Conservation (phyloP, 2,113 vertebrate species). For the Lophura nycthemera region DNA sequence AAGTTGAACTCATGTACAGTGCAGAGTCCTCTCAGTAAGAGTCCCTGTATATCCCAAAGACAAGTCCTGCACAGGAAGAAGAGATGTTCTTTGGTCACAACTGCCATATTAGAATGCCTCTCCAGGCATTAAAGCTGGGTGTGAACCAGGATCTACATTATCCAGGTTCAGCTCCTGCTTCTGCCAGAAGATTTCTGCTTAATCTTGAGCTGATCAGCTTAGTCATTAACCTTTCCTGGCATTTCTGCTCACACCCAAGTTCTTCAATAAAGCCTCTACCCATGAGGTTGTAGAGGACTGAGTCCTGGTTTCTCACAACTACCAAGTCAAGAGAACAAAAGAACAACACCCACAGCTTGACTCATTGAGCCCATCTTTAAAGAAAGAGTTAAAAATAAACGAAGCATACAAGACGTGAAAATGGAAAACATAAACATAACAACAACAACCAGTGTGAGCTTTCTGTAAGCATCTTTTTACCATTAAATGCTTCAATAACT, state of each 20-base stretch:
- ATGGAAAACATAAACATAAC: too few relatives aligned
- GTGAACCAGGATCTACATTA: not conserved
- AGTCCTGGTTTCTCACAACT: not conserved
- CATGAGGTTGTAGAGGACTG: not conserved
- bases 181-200: not conserved
- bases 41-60: not conserved
- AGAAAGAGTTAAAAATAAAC: not conserved
- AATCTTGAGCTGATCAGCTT: not conserved
- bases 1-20: not conserved
- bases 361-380: not conserved
- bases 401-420: too few relatives aligned
- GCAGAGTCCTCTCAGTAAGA: not conserved
- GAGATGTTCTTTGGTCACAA: not conserved
- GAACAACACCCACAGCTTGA: not conserved
- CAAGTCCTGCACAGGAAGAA: not conserved
- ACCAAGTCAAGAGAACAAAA: not conserved
- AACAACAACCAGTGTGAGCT: not conserved
- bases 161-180: too few relatives aligned
- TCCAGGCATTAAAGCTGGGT: not conserved
- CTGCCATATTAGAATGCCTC: not conserved
- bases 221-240: not conserved
- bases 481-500: conserved; percentile 93
- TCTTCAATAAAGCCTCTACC: not conserved
- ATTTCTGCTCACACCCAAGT: not conserved
- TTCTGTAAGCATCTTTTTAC: conserved; percentile 73